Percentiles rank a stretch among this genome's conserved stretches.
Conservation (phyloP, 2,888 invertebrate species). For the Smittia aterrima region DNA sequence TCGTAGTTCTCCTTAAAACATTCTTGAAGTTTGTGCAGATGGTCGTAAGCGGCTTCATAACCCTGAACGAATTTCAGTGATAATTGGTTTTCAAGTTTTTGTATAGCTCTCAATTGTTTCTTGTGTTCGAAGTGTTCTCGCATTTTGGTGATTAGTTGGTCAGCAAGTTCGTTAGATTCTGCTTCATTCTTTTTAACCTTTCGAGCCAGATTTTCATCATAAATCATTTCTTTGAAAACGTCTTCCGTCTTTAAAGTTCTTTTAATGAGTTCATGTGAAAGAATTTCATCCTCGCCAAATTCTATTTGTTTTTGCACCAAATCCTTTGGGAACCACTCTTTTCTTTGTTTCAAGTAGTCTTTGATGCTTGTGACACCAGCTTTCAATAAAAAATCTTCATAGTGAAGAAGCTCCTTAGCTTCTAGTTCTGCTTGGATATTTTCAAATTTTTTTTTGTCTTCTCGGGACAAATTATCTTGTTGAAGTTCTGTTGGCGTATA, state of each 20-base stretch:
- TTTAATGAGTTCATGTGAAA: too few species aligned
- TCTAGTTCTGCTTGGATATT: not conserved
- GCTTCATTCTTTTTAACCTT: too few species aligned
- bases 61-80: not conserved
- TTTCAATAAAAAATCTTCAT: not conserved
- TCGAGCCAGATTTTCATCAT: too few species aligned
- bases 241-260: too few species aligned
- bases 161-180: not conserved
- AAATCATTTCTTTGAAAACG: too few species aligned
- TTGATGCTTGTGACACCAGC: not conserved
- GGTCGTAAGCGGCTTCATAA: not conserved
- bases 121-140: not conserved
- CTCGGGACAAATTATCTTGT: not conserved
- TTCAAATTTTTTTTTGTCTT: not conserved
- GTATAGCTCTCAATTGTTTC: not conserved
- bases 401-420: not conserved
- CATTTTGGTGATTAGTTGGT: not conserved
- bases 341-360: too few species aligned
- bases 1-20: conserved; percentile 4
- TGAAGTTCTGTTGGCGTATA: too few species aligned
- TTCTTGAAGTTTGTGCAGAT: not conserved
- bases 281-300: too few species aligned
- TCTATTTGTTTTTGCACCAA: too few species aligned
- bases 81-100: not conserved
- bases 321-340: too few species aligned